Evolutionary conservation across 2,113 vertebrate genomes (phyloP).

Genomic region (Scartelaos histophorus): DNA sequence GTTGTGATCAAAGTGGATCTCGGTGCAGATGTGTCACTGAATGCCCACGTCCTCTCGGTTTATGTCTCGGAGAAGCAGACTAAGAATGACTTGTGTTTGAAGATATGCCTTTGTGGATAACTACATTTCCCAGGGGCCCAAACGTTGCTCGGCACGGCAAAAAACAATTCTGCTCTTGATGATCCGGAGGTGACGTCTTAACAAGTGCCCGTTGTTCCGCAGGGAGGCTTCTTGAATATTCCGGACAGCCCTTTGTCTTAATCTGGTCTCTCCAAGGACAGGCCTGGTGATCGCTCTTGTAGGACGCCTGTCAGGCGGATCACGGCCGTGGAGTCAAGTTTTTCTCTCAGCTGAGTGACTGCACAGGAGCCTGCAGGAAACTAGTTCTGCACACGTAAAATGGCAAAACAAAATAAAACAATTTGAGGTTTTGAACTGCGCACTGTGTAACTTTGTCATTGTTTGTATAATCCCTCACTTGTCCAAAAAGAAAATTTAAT

Average conservation of each 20-base stretch:
- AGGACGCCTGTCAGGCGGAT: neutral
- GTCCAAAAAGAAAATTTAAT: no score
- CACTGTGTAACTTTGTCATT: no score
- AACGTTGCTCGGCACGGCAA: neutral
- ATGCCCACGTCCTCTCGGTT: neutral
- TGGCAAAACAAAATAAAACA: no score
- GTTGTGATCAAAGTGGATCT: neutral
- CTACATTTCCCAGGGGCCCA: neutral
- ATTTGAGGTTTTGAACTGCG: no score
- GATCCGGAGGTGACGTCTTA: neutral
- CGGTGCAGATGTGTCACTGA: neutral
- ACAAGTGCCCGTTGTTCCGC: neutral
- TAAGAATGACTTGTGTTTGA: slow-evolving; percentile 5
- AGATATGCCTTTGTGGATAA: slow-evolving; percentile 2
- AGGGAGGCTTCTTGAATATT: neutral
- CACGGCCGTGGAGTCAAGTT: neutral
- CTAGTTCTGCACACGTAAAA: no score
- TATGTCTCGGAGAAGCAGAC: neutral
- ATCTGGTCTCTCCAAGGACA: neutral
- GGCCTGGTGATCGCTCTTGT: neutral
- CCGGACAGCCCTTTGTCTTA: neutral
- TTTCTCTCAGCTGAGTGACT: neutral
- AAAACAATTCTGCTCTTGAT: neutral
- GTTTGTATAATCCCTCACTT: no score
- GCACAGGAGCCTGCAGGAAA: neutral